Percentiles rank a stretch among this genome's conserved stretches.
These are phyloP conservation scores for Enteromius radiatus DNA, from an alignment of 2,797 vertebrate species.

Conservation along the genomic window DNA sequence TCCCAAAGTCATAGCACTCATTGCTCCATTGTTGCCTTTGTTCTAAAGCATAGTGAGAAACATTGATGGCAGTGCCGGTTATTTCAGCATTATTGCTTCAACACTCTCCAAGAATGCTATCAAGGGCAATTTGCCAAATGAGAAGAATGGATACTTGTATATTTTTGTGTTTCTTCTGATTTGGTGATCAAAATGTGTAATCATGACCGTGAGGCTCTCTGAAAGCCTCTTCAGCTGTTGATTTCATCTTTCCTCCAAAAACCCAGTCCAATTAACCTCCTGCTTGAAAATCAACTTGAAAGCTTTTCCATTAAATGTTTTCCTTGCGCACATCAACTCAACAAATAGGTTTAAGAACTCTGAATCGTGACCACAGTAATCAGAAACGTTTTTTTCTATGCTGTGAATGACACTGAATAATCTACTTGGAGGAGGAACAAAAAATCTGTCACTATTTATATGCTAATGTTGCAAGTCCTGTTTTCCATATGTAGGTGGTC, in stretches of 20 bases:
- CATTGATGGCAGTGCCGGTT: constrained; percentile 18
- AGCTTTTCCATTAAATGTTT: constrained; percentile 65
- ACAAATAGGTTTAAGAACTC: constrained; percentile 58
- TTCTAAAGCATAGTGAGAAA: neutral
- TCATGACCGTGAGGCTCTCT: constrained; percentile 45
- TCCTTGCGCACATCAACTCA: constrained; percentile 52
- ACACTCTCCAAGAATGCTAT: constrained; percentile 23
- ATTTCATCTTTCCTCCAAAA: constrained; percentile 52
- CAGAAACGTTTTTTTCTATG: constrained; percentile 48
- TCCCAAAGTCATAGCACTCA: neutral
- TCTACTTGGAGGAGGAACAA: constrained; percentile 43
- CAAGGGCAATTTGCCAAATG: constrained; percentile 46
- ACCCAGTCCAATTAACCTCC: constrained; percentile 60
- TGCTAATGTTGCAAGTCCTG: constrained; percentile 54
- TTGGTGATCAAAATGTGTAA: constrained; percentile 53
- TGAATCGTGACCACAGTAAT: constrained; percentile 41
- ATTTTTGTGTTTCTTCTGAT: constrained; percentile 42
- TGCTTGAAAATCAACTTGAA: constrained; percentile 63
- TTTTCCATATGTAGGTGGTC: constrained; percentile 40
- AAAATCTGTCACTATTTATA: constrained; percentile 55
- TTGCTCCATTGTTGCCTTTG: neutral
- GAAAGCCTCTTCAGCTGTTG: constrained; percentile 53
- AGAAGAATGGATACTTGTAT: constrained; percentile 51
- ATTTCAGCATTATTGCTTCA: constrained; percentile 25
- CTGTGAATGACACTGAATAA: constrained; percentile 45